Percentiles rank a stretch among this genome's conserved stretches.
Evolutionary conservation across 2,113 vertebrate genomes (phyloP).

Genomic region (Athene noctua): DNA sequence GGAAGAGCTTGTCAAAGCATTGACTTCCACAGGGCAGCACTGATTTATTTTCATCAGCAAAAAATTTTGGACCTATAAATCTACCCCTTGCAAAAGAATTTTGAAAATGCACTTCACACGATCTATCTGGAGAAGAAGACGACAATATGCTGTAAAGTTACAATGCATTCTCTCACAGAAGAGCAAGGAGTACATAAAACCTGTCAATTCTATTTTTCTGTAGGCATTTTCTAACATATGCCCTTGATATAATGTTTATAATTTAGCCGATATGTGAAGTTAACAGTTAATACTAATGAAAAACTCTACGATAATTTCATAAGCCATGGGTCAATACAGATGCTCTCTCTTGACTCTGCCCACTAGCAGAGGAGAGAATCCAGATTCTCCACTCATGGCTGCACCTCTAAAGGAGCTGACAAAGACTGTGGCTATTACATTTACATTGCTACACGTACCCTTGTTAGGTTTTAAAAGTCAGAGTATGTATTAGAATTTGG

Average conservation of each 20-base stretch:
- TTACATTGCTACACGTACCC: neutral
- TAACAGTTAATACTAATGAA: neutral
- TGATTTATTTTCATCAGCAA: neutral
- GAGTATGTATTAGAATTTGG: neutral
- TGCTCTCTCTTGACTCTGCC: neutral
- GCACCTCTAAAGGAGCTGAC: neutral
- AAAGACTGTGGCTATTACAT: neutral
- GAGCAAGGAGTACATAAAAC: neutral
- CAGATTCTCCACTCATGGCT: neutral
- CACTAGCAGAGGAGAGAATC: neutral
- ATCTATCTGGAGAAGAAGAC: neutral
- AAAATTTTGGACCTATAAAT: neutral
- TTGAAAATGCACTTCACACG: neutral
- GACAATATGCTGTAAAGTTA: rapidly evolving
- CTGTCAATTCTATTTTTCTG: neutral
- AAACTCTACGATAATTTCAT: neutral
- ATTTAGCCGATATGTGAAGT: neutral
- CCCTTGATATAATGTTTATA: neutral
- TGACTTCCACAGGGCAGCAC: neutral
- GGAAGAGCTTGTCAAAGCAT: neutral
- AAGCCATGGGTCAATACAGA: neutral
- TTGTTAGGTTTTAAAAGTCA: neutral
- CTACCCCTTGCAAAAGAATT: neutral
- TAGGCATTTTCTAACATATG: neutral
- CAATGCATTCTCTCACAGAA: neutral